phyloP scores from a whole-genome alignment of 2,888 invertebrate species.

The Invenusta paracnida region DNA sequence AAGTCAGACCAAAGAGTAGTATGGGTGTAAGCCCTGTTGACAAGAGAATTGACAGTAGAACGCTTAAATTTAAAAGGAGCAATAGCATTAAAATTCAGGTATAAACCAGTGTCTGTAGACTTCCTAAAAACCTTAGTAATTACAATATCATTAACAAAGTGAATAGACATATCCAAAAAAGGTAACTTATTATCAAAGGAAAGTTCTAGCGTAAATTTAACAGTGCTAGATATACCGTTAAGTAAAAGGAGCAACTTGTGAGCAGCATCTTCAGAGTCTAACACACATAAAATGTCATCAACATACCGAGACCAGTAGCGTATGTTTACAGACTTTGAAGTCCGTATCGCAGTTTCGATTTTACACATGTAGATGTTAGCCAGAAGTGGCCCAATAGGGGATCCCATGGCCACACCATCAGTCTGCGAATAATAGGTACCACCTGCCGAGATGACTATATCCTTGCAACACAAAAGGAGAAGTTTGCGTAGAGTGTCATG shows the following conservation, averaged over 20 bases:
- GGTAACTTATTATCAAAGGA: neutral
- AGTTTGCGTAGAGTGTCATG: neutral
- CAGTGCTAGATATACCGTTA: neutral
- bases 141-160: neutral
- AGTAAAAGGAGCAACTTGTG: neutral
- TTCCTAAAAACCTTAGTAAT: neutral
- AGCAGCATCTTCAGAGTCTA: neutral
- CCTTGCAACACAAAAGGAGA: neutral
- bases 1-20: neutral
- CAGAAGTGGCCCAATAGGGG: neutral
- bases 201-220: neutral
- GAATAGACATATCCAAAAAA: neutral
- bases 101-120: neutral
- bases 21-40: neutral
- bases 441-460: neutral
- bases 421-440: neutral
- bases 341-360: neutral
- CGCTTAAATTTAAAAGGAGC: neutral
- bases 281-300: neutral
- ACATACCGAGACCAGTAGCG: neutral
- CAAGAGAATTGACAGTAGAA: neutral
- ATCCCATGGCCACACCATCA: neutral
- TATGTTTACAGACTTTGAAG: neutral
- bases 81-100: neutral
- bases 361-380: neutral